A percentile compares a stretch with the other conserved stretches of the same genome.
phyloP scores from a whole-genome alignment of 2,797 vertebrate genomes.

The Prionace glauca region DNA sequence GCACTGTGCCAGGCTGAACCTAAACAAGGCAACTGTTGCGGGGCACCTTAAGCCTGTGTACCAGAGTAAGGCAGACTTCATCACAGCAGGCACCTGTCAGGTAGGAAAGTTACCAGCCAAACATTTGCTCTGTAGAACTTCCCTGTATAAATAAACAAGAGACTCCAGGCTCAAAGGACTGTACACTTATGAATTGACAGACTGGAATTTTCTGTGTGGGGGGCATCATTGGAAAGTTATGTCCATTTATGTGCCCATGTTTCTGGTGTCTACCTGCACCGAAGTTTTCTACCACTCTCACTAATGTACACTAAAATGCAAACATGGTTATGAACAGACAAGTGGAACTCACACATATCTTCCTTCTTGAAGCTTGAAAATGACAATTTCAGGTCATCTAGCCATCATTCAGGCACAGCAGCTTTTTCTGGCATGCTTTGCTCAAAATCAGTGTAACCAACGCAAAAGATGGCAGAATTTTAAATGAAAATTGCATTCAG shows the following conservation, averaged over 20 bases:
- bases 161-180: background rate
- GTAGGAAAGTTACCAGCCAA: background rate
- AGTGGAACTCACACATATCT: background rate
- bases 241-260: background rate
- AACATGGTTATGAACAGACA: background rate
- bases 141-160: background rate
- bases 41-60: constrained; percentile 19
- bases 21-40: background rate
- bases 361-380: background rate
- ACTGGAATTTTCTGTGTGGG: background rate
- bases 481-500: background rate
- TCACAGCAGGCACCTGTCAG: constrained; percentile 17
- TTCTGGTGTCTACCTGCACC: background rate
- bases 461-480: background rate
- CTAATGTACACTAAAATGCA: background rate
- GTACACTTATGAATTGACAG: background rate
- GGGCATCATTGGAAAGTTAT: background rate
- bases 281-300: background rate
- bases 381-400: background rate
- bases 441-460: background rate
- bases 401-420: background rate
- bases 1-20: constrained; percentile 20
- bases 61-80: background rate
- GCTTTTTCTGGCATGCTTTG: background rate
- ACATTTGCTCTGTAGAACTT: background rate